These are phyloP conservation scores for Centropristis striata DNA, from an alignment of 2,113 vertebrate species.

Conservation along the genomic window DNA sequence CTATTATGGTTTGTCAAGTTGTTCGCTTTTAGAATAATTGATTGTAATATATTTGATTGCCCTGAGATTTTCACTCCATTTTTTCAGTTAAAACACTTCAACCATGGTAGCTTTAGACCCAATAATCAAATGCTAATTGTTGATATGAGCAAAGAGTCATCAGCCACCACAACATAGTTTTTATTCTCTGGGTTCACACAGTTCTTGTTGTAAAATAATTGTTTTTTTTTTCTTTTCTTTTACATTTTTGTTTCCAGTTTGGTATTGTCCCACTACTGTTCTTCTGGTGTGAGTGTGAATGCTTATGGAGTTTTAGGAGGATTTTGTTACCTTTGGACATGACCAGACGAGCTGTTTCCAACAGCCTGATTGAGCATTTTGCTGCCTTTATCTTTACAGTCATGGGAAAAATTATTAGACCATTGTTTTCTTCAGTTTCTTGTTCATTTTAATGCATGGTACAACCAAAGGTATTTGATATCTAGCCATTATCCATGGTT, in stretches of 20 bases:
- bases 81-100: not conserved
- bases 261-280: not conserved
- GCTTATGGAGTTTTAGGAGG: too few species aligned
- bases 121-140: not conserved
- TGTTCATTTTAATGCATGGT: too few species aligned
- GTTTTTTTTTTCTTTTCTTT: not conserved
- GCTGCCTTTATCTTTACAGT: too few species aligned
- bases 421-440: too few species aligned
- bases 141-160: not conserved
- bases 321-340: too few species aligned
- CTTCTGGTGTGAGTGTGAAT: not conserved
- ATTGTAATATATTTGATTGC: not conserved
- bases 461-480: too few species aligned
- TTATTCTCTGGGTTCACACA: not conserved
- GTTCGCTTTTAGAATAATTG: not conserved
- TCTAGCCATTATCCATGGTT: too few species aligned
- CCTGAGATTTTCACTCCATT: not conserved
- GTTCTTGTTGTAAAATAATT: not conserved
- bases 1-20: not conserved
- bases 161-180: not conserved
- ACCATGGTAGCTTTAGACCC: not conserved
- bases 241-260: too few species aligned
- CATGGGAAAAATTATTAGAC: too few species aligned
- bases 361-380: too few species aligned
- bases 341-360: too few species aligned